Evolutionary conservation across 2,888 invertebrate species (phyloP), one percentile per base, ranked within the genome.

Genomic region (Morpho achilles): DNA sequence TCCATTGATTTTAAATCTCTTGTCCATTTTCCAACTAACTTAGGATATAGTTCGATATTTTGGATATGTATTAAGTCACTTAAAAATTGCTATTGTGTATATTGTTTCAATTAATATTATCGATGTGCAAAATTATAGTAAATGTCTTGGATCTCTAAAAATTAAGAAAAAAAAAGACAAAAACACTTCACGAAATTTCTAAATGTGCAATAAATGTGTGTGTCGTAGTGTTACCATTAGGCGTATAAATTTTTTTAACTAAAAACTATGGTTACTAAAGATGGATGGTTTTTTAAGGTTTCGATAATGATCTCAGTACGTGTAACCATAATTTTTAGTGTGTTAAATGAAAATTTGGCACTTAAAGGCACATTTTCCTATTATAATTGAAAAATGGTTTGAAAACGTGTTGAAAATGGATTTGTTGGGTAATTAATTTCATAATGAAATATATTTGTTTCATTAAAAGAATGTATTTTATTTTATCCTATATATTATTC

Each of bases 181-280:
- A 88, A 88, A 89, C 80, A 90, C 84, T 88, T 90, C 88, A 88
- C 79, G 80, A 87, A 91, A 87, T 87, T 90, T 91, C 91, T 91
- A 88, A 90, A 90, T 91, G 91, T 91, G 91, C 91, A 91, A 91
- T 91, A 91, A 90, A 86, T 89, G 87, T 90, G 91, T 91, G 90
- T 91, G 91, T 91, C 85, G 90, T 91, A 91, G 91, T 89, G 85
- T 89, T 89, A 88, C 87, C 87, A 81, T 89, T 89, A 89, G 88
- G 89, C 86, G 82, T 89, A 87, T 87, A 86, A 84, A 74, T 75
- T 54, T 81, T 66, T 78, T 62, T 82, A 66, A 79, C 81, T 78
- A 69, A 69, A 74, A 75, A 79, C 72, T 82, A 80, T 80, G 72
- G 72, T 70, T 72, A 73, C 69, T 66, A 61, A 58, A 57, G 58